Base-by-base conservation (phyloP, 2,888 invertebrate genomes). In the Ophioninae sp. region DNA sequence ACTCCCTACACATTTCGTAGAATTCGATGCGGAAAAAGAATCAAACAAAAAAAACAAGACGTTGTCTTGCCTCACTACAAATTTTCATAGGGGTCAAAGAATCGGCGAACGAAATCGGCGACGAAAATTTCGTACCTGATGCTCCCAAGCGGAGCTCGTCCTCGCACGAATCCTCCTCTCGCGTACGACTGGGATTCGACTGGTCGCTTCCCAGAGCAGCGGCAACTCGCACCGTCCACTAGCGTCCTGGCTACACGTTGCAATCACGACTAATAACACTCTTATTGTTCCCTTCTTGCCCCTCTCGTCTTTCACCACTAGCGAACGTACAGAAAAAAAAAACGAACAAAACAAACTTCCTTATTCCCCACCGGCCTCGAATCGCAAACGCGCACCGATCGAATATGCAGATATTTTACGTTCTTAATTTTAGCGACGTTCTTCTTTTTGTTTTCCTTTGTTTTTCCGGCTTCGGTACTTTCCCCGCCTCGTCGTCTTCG, bases 141-240 rank as follows among this genome's bases (percentile, higher is more conserved):
- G 90, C 89, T 90, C 90, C 89, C 87, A 85, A 81, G 87, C 87
- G 90, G 89, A 90, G 89, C 89, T 79, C 74, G 83, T 83, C 82
- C 84, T 85, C 85, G 80, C 69, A 74, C 67, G 67, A 62, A 68
- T 79, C 85, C 73, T 80, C 44, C 59, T 41, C 39, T 72, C 65
- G n/a, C 30, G 30, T 64, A 17, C 23, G 50, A 72, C 64, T 13
- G n/a, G 23, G 39, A 20, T 81, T 20, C n/a, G 39, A 64, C 23
- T 65, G 37, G 67, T 68, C 82, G 70, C 64, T 81, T 79, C 73
- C 70, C 7, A 70, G 64, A 59, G 61, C 80, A 74, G 61, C 80
- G 69, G 73, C 82, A 73, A 64, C 62, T 30, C 30, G 21, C n/a
- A 57, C 57, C 57, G 57, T 17, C n/a, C 57, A 57, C 57, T 6